These are phyloP conservation scores for Antennarius striatus DNA, from an alignment of 2,113 vertebrate genomes.

Conservation along the genomic window DNA sequence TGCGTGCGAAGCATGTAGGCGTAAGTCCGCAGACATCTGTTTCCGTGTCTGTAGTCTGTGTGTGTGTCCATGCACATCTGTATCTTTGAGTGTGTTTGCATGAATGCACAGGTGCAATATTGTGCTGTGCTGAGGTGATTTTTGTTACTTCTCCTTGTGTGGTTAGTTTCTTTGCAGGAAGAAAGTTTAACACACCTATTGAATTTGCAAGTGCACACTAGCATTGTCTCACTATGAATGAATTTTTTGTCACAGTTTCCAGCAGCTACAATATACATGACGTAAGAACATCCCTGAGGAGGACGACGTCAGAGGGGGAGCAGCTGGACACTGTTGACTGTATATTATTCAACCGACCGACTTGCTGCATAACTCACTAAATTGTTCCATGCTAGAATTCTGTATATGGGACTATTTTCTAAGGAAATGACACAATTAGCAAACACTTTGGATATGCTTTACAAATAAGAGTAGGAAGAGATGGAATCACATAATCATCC, in stretches of 20 bases:
- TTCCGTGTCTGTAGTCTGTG: constrained; percentile 43
- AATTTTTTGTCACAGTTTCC: constrained; percentile 16
- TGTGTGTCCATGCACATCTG: constrained; percentile 39
- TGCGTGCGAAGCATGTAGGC: constrained; percentile 50
- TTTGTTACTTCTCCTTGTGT: too few relatives aligned
- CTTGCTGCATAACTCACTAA: constrained; percentile 23
- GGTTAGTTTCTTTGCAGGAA: too few relatives aligned
- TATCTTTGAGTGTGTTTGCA: constrained; percentile 40
- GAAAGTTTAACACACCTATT: not conserved
- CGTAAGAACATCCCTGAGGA: constrained; percentile 16
- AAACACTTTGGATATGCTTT: constrained; percentile 8
- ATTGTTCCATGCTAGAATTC: constrained; percentile 43
- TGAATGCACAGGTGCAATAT: constrained; percentile 20
- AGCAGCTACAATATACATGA: constrained; percentile 42
- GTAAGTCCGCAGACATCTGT: constrained; percentile 52
- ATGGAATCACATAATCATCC: not conserved
- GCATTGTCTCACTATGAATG: not conserved
- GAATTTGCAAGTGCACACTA: constrained; percentile 13
- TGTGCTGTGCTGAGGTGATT: constrained; percentile 16
- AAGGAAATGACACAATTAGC: constrained; percentile 28
- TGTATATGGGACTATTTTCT: constrained; percentile 42
- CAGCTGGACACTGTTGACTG: constrained; percentile 56
- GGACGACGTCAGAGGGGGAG: constrained; percentile 32
- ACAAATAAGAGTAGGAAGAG: not conserved
- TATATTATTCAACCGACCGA: constrained; percentile 43